These are phyloP conservation scores for Oreochromis tanganicae DNA, from an alignment of 2,113 vertebrate species.

Conservation along the genomic window DNA sequence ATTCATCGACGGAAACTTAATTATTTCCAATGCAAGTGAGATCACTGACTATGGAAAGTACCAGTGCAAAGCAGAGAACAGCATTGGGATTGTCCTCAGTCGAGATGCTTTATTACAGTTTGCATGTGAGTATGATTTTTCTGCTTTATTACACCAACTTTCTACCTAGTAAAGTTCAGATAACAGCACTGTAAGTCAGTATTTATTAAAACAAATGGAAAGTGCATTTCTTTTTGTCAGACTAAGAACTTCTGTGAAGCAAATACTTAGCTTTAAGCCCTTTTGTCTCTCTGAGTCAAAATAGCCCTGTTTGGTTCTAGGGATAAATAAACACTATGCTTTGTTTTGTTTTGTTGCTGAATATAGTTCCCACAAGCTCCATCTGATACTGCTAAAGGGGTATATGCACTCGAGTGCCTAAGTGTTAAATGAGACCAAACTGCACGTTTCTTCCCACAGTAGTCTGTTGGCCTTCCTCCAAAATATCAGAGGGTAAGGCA, in stretches of 20 bases:
- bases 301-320: slow-evolving; percentile 3
- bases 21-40: slow-evolving; percentile 85
- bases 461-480: slow-evolving; percentile 52
- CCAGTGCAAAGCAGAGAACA: slow-evolving; percentile 85
- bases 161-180: neutral
- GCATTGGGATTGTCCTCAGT: slow-evolving; percentile 83
- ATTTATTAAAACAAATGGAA: neutral
- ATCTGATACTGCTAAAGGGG: slow-evolving; percentile 41
- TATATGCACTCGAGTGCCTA: slow-evolving; percentile 36
- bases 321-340: neutral
- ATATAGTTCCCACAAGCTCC: slow-evolving; percentile 5
- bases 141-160: neutral
- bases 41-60: slow-evolving; percentile 83
- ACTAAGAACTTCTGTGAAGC: neutral
- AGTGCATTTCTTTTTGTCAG: neutral
- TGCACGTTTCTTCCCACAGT: slow-evolving; percentile 33
- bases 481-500: slow-evolving; percentile 40
- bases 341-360: neutral
- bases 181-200: neutral
- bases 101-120: slow-evolving; percentile 87
- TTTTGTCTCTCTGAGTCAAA: slow-evolving; percentile 1
- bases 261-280: slow-evolving; percentile 4
- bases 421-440: slow-evolving; percentile 45
- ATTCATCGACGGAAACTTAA: slow-evolving; percentile 83
- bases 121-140: slow-evolving; percentile 85